Evolutionary conservation across 2,888 invertebrate genomes (phyloP).

Genomic region (Lasioglossum oenotherae): DNA sequence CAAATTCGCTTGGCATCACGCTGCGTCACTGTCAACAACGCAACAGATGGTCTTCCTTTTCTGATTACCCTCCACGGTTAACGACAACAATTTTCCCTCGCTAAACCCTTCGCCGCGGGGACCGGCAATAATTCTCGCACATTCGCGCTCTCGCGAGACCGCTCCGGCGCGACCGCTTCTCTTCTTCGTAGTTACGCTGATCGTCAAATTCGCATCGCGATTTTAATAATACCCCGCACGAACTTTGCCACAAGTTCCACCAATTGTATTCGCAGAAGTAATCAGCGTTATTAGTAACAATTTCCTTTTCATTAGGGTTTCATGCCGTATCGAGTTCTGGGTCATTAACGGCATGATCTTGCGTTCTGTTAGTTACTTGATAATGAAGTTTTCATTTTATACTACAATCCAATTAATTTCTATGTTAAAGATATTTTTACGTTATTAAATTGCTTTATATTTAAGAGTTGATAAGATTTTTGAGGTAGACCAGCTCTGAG

Average conservation of each 20-base stretch:
- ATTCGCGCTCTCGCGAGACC: neutral
- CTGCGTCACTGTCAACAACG: constrained; percentile 38
- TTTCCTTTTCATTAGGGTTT: neutral
- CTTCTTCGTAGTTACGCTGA: neutral
- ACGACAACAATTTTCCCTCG: constrained; percentile 14
- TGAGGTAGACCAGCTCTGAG: neutral
- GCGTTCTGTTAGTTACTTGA: neutral
- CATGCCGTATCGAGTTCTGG: neutral
- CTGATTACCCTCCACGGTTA: constrained; percentile 19
- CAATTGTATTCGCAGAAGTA: neutral
- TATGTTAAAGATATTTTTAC: too few species aligned
- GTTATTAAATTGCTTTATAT: too few species aligned
- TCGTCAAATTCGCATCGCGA: neutral
- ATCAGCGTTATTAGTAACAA: neutral
- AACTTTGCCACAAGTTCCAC: neutral
- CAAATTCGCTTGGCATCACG: constrained; percentile 22
- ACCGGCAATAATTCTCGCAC: neutral
- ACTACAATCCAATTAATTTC: too few species aligned
- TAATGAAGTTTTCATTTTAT: neutral
- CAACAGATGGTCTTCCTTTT: constrained; percentile 21
- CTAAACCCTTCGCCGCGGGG: neutral
- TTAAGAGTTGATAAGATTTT: too few species aligned
- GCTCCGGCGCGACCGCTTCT: neutral
- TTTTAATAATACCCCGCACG: neutral
- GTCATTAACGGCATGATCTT: too few species aligned